Conservation (phyloP, 2,797 vertebrate species). For the Loris lydekkerianus region DNA sequence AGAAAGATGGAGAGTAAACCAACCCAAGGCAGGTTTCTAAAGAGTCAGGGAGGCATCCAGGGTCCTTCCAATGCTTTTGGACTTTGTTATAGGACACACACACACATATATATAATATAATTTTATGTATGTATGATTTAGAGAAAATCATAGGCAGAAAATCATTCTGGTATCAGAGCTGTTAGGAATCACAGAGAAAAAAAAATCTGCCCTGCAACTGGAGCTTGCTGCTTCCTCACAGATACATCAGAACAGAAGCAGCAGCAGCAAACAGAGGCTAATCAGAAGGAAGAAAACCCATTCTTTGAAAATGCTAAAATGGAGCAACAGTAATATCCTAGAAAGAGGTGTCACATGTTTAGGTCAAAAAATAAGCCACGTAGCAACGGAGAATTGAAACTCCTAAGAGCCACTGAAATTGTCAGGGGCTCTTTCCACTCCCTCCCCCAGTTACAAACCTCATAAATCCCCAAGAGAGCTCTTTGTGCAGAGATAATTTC, state of each 20-base stretch:
- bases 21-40: slow-evolving; percentile 74
- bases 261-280: not conserved
- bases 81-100: slow-evolving; percentile 59
- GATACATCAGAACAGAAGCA: not conserved
- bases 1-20: slow-evolving; percentile 53
- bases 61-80: slow-evolving; percentile 38
- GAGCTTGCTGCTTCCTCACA: slow-evolving; percentile 39
- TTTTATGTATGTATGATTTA: not conserved
- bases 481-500: slow-evolving; percentile 40
- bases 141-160: slow-evolving; percentile 83
- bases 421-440: not conserved
- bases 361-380: not conserved
- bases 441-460: not conserved
- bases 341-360: not conserved
- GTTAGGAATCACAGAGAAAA: slow-evolving; percentile 69
- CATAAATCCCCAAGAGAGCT: not conserved
- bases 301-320: not conserved
- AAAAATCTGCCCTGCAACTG: not conserved
- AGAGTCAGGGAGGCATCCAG: slow-evolving; percentile 64
- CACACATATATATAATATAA: not conserved
- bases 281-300: not conserved
- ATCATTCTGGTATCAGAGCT: slow-evolving; percentile 81
- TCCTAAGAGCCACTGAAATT: not conserved
- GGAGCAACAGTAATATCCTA: not conserved
- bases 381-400: not conserved